Evolutionary conservation across 2,797 vertebrate species (phyloP).

Genomic region (Paramormyrops hopkinsi): DNA sequence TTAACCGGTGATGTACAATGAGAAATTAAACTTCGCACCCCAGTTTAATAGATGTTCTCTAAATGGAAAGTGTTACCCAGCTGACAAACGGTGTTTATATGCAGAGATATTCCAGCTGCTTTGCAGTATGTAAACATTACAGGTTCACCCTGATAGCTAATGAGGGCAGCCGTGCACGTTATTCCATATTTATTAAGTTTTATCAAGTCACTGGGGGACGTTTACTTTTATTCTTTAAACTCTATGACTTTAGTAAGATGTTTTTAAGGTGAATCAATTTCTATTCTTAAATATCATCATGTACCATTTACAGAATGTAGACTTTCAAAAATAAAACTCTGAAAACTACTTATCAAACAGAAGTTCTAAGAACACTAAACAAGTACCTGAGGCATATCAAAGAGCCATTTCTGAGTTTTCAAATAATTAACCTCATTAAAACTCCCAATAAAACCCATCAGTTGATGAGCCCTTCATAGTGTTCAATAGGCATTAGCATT

Average conservation of each 20-base stretch:
- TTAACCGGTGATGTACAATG: not conserved
- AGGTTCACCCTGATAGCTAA: not conserved
- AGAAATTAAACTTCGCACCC: not conserved
- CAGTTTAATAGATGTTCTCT: not conserved
- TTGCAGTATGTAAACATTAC: not conserved
- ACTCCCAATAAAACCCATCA: not conserved
- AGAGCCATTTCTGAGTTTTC: not conserved
- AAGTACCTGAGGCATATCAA: conserved; percentile 4
- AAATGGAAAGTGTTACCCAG: not conserved
- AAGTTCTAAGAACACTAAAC: conserved; percentile 18
- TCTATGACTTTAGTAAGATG: not conserved
- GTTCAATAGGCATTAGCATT: conserved; percentile 19
- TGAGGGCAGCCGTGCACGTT: not conserved
- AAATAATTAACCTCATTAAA: conserved; percentile 20
- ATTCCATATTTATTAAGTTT: not conserved
- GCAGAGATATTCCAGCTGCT: not conserved
- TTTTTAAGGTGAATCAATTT: not conserved
- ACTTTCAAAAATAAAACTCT: not conserved
- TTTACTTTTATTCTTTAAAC: not conserved
- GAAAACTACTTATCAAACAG: not conserved
- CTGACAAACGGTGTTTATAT: not conserved
- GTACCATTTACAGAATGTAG: not conserved
- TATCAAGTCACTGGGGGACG: not conserved
- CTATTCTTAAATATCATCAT: not conserved
- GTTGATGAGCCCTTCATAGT: conserved; percentile 14